Base-by-base conservation (phyloP, 2,888 invertebrate genomes). In the Spatulosminthurus flaviceps region DNA sequence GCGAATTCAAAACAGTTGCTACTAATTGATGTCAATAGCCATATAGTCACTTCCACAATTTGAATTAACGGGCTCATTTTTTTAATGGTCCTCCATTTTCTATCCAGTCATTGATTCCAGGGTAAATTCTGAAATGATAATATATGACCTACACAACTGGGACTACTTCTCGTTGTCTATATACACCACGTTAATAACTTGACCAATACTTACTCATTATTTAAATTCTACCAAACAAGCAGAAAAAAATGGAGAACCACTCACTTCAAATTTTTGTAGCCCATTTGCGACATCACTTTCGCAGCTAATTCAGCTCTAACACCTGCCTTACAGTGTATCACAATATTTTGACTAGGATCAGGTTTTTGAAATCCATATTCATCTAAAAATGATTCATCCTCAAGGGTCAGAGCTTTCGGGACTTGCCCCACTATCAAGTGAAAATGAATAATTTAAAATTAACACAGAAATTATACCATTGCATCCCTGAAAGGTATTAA, bases 51-150 rank as follows among this genome's bases (percentile, higher is more conserved):
- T n/a, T n/a, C n/a, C n/a, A n/a, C n/a, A n/a, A n/a, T n/a, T n/a
- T n/a, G n/a, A n/a, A n/a, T n/a, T n/a, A n/a, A n/a, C n/a, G n/a
- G n/a, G n/a, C n/a, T n/a, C n/a, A n/a, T n/a, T n/a, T n/a, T n/a
- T n/a, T n/a, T n/a, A n/a, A n/a, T n/a, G n/a, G n/a, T 13, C 78
- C 78, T 5, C 78, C 78, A 70, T 78, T 78, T 42, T 78, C 78
- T 41, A 61, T 78, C 78, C 78, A 78, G 51, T 78, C 78, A 13
- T 61, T 78, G 19, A 78, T 72, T 71, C 78, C 78, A 1, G 78
- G 34, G 34, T 78, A 78, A 22, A 78, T 70, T 61, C 78, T 78
- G n/a, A n/a, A n/a, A n/a, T n/a, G n/a, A n/a, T n/a, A n/a, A n/a
- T n/a, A n/a, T n/a, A n/a, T n/a, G n/a, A n/a, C n/a, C n/a, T n/a